Evolutionary conservation across 2,888 invertebrate species (phyloP), one percentile per base, ranked within the genome.

Genomic region (Phalera bucephala): DNA sequence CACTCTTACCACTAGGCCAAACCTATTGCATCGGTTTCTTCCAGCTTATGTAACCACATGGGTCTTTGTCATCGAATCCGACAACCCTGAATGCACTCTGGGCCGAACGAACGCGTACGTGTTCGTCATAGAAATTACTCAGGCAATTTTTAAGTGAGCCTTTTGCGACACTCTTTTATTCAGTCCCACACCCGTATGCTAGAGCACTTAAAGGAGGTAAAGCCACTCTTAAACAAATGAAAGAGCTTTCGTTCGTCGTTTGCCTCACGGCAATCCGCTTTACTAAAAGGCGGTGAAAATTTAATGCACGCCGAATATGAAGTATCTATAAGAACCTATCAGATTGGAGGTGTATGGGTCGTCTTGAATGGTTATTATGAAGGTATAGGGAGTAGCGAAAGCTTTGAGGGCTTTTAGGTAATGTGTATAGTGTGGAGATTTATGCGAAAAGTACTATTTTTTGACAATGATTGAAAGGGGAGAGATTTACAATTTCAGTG

Each of bases 191-290:
- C 64, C 57, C 62, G 75, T 78, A 78, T 80, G 77, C 72, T 73
- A 64, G 55, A 79, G 80, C 82, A 84, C 85, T 86, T 86, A 84
- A 76, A 77, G 76, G 72, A 77, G 72, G 78, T 73, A 75, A 78
- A 80, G 79, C 80, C 73, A 81, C 80, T 79, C 77, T 78, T 80
- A 82, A 83, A 86, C 85, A 83, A 86, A 84, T 85, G 80, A 83
- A 86, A 84, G 80, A 80, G 77, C 74, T 78, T 80, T 75, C 77
- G 66, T 76, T 72, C 71, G 64, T 63, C 71, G 69, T 72, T 75
- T 65, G 62, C 67, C 66, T 70, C 66, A 68, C 67, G 60, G 67
- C 71, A 79, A 84, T 80, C 79, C 79, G 79, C 80, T 85, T 81
- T 78, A 69, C 78, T 77, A 76, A 77, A 76, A 77, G 76, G 70